Conservation (phyloP, 2,888 invertebrate genomes). For the Sinentomon sp. region DNA sequence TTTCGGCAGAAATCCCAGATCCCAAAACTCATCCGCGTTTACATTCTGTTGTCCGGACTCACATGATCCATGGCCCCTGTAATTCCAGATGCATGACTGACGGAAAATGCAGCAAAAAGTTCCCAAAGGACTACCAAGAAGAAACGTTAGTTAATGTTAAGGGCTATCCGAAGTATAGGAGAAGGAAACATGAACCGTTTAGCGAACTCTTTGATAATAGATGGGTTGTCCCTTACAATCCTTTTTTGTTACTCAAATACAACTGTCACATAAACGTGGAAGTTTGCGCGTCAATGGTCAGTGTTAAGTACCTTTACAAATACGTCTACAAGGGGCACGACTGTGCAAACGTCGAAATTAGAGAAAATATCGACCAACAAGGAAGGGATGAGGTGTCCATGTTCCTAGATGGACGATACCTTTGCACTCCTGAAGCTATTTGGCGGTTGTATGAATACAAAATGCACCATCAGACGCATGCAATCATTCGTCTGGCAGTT, state of each 20-base stretch:
- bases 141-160: constrained; percentile 16
- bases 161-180: constrained; percentile 18
- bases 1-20: constrained; percentile 16
- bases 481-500: constrained; percentile 12
- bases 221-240: constrained; percentile 21
- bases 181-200: constrained; percentile 13
- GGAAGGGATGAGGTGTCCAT: constrained; percentile 12
- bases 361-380: constrained; percentile 12
- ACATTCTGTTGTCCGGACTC: constrained; percentile 10
- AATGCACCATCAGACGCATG: constrained; percentile 15
- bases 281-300: constrained; percentile 11
- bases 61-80: constrained; percentile 17
- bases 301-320: constrained; percentile 15
- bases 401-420: constrained; percentile 16
- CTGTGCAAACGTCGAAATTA: constrained; percentile 7
- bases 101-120: constrained; percentile 14
- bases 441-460: constrained; percentile 18
- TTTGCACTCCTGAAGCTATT: constrained; percentile 19
- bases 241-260: constrained; percentile 17
- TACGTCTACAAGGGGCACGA: constrained; percentile 16
- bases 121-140: constrained; percentile 15
- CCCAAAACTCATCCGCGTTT: constrained; percentile 10
- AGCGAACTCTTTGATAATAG: constrained; percentile 16
- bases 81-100: constrained; percentile 13
- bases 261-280: constrained; percentile 21